These are phyloP conservation scores for Regulus satrapa DNA, from an alignment of 2,113 vertebrate genomes.

Conservation along the genomic window DNA sequence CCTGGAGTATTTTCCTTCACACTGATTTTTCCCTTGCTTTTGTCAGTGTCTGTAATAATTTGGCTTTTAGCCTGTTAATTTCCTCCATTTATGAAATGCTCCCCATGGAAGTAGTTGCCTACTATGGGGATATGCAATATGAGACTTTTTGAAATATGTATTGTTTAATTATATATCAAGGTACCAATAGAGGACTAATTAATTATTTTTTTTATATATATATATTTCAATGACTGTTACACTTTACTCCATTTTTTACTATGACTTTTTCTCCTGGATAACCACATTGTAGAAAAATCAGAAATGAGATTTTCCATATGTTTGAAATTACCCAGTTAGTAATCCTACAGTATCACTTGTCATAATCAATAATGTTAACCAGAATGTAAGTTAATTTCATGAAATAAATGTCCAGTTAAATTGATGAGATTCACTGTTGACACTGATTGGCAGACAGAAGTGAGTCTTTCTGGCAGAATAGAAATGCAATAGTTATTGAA, in stretches of 20 bases:
- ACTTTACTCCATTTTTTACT: neutral
- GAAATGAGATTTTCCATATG: slow-evolving; percentile 44
- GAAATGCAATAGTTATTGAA: slow-evolving; percentile 31
- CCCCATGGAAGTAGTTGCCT: neutral
- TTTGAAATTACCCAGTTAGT: slow-evolving; percentile 26
- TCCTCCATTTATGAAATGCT: neutral
- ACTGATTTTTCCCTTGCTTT: slow-evolving; percentile 10
- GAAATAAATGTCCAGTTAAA: slow-evolving; percentile 36
- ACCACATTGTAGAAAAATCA: neutral
- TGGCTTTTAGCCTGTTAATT: neutral
- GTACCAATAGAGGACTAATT: neutral
- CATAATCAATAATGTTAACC: slow-evolving; percentile 54
- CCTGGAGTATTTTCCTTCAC: slow-evolving; percentile 31
- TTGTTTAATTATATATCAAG: slow-evolving; percentile 8
- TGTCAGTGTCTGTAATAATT: slow-evolving; percentile 40
- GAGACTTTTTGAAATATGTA: neutral
- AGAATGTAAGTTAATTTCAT: slow-evolving; percentile 10
- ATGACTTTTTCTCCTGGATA: neutral
- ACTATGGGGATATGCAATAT: neutral
- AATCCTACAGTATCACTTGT: slow-evolving; percentile 17
- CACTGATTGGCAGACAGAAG: slow-evolving; percentile 46
- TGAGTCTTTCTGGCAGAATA: slow-evolving; percentile 11
- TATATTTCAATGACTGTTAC: neutral
- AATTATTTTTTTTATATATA: no score
- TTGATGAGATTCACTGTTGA: slow-evolving; percentile 52